A percentile compares a stretch with the other conserved stretches of the same genome.
phyloP scores from a whole-genome alignment of 2,113 vertebrate genomes.

The Oreocharis arfaki region DNA sequence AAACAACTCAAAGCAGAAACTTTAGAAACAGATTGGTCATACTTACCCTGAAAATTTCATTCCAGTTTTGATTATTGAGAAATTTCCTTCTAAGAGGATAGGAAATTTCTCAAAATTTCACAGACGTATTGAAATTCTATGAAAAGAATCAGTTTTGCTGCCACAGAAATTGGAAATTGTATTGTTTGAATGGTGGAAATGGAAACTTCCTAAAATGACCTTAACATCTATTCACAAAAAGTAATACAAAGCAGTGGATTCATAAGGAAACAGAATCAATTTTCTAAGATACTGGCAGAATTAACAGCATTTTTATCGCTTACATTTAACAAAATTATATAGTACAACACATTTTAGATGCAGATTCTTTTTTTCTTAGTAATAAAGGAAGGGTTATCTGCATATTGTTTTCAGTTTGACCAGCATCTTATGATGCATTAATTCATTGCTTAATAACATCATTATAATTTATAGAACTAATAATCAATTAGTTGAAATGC shows the following conservation, averaged over 20 bases:
- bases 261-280: background rate
- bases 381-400: background rate
- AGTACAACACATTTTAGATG: background rate
- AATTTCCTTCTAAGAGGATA: background rate
- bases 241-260: background rate
- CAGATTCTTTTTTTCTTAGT: background rate
- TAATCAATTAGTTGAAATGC: background rate
- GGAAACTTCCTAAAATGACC: background rate
- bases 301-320: background rate
- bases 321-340: background rate
- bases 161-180: slow-evolving; percentile 46
- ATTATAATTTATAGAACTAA: background rate
- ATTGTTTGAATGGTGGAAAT: background rate
- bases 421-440: background rate
- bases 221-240: slow-evolving; percentile 64
- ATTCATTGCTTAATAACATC: background rate
- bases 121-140: background rate
- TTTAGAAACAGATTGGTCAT: background rate
- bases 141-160: background rate
- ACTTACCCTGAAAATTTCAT: background rate
- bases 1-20: background rate
- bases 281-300: background rate
- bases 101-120: background rate
- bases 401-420: background rate
- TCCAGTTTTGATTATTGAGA: background rate